Conservation (phyloP, 2,888 invertebrate species). For the Folsomia manolachei region DNA sequence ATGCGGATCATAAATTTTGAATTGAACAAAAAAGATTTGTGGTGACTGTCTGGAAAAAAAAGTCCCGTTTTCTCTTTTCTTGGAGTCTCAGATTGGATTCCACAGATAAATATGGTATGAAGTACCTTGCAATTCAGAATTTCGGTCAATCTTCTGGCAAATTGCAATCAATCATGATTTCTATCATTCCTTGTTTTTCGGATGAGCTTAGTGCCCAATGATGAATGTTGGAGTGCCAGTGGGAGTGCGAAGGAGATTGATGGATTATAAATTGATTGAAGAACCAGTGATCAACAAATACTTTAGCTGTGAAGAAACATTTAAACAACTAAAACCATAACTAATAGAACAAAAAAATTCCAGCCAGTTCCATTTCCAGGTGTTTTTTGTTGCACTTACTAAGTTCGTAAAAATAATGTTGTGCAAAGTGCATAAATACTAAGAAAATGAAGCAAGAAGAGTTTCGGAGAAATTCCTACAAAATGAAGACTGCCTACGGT, state of each 20-base stretch:
- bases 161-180: conserved; percentile 6
- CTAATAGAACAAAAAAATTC: no score
- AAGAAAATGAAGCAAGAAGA: no score
- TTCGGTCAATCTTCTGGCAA: no score
- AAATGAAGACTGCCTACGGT: conserved; percentile 20
- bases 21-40: not conserved
- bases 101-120: no score
- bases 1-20: conserved; percentile 1
- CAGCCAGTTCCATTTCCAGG: no score
- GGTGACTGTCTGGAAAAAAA: not conserved
- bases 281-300: not conserved
- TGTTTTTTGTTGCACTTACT: not conserved
- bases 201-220: not conserved
- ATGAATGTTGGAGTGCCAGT: not conserved
- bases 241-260: not conserved
- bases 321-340: no score
- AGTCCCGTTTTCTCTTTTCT: not conserved
- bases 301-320: no score
- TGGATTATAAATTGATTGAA: not conserved
- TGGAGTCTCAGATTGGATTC: no score
- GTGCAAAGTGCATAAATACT: no score
- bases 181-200: not conserved
- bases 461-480: not conserved
- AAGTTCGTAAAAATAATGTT: not conserved
- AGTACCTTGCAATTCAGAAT: no score